Percentiles rank a stretch among this genome's conserved stretches.
Conservation (phyloP, 2,797 vertebrate genomes). For the Hapalemur alaotrensis region DNA sequence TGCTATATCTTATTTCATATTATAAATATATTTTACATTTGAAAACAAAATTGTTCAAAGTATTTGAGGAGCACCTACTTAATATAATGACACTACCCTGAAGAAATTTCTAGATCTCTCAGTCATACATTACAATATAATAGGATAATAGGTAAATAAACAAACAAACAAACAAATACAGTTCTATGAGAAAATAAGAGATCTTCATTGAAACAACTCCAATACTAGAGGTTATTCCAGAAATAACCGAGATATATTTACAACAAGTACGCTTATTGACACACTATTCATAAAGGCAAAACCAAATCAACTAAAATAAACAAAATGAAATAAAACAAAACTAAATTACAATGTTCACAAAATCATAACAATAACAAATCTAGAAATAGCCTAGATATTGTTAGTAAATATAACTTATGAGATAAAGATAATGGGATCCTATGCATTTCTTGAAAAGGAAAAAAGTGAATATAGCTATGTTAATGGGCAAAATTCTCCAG, state of each 20-base stretch:
- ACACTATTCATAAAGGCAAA: not conserved
- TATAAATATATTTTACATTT: not conserved
- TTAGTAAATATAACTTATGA: not conserved
- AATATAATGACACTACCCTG: not conserved
- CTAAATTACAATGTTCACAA: not conserved
- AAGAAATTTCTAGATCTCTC: not conserved
- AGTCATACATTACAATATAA: not conserved
- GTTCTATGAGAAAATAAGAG: not conserved
- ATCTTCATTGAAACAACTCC: not conserved
- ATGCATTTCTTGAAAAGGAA: not conserved
- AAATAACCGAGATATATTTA: not conserved
- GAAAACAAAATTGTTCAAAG: not conserved
- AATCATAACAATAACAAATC: not conserved
- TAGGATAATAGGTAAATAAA: fast-evolving
- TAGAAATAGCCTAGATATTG: not conserved
- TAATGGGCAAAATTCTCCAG: not conserved
- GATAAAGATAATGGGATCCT: not conserved
- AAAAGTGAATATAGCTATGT: not conserved
- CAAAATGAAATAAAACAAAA: not conserved
- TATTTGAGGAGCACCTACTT: not conserved
- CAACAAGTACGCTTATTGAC: not conserved
- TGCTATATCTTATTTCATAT: not conserved
- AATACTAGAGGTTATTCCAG: not conserved
- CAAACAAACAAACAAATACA: fast-evolving
- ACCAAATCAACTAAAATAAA: not conserved